phyloP scores from a whole-genome alignment of 2,888 invertebrate species.

The Pachymerium ferrugineum region DNA sequence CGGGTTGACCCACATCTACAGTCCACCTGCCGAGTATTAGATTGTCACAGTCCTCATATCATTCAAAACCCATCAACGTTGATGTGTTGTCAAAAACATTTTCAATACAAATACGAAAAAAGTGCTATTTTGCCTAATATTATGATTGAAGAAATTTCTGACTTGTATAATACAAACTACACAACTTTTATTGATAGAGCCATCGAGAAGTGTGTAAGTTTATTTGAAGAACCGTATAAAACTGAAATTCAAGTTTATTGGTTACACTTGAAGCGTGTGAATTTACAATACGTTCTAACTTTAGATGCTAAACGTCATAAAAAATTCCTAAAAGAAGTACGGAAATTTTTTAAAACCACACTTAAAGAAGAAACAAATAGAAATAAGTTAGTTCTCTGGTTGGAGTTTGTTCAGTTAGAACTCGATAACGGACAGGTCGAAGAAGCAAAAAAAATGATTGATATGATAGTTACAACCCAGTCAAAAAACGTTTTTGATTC shows the following conservation, averaged over 20 bases:
- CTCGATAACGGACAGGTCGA: conserved; percentile 41
- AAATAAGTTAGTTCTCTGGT: conserved; percentile 46
- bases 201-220: not conserved
- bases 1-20: not conserved
- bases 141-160: conserved; percentile 17
- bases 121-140: not conserved
- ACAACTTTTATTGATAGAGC: not conserved
- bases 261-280: not conserved
- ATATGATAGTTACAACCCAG: conserved; percentile 34
- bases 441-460: conserved; percentile 43
- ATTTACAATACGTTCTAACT: not conserved
- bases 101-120: not conserved
- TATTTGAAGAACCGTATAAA: not conserved
- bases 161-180: not conserved
- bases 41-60: conserved; percentile 11
- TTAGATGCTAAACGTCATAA: not conserved
- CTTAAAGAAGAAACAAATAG: conserved; percentile 45
- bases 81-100: not conserved
- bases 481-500: not conserved
- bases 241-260: conserved; percentile 7
- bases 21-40: not conserved
- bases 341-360: conserved; percentile 44
- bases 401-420: conserved; percentile 43
- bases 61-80: not conserved
- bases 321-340: conserved; percentile 41